Conservation (phyloP, 1,140 invertebrate genomes). For the Tyrophagus putrescentiae region DNA sequence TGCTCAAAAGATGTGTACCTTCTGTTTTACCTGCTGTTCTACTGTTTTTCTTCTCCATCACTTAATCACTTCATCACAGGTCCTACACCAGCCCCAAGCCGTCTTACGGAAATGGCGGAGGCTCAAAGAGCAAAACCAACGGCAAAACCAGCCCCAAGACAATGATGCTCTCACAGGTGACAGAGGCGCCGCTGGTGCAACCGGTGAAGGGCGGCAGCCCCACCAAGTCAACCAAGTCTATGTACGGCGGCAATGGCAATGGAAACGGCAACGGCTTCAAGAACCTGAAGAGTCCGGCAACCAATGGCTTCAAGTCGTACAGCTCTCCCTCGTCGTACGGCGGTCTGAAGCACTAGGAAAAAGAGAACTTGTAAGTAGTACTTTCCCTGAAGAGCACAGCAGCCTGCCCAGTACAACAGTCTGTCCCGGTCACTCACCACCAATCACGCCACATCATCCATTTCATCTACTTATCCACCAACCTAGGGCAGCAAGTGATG, state of each 20-base stretch:
- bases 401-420: too few species aligned
- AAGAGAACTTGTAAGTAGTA: neutral
- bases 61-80: neutral
- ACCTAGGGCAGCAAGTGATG: neutral
- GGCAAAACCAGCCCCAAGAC: neutral
- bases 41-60: too few species aligned
- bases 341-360: neutral
- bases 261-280: neutral
- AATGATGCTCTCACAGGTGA: neutral
- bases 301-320: too few species aligned
- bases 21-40: neutral
- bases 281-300: neutral
- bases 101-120: neutral
- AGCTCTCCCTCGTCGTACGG: neutral
- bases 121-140: slow-evolving; percentile 31
- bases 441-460: too few species aligned
- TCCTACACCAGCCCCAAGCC: neutral
- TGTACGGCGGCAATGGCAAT: too few species aligned
- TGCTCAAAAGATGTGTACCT: neutral
- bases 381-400: too few species aligned
- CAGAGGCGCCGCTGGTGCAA: neutral
- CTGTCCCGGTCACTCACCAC: too few species aligned
- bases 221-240: neutral
- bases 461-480: neutral
- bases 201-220: neutral